These are phyloP conservation scores for Nettapus auritus DNA, from an alignment of 2,113 vertebrate genomes.

Conservation along the genomic window DNA sequence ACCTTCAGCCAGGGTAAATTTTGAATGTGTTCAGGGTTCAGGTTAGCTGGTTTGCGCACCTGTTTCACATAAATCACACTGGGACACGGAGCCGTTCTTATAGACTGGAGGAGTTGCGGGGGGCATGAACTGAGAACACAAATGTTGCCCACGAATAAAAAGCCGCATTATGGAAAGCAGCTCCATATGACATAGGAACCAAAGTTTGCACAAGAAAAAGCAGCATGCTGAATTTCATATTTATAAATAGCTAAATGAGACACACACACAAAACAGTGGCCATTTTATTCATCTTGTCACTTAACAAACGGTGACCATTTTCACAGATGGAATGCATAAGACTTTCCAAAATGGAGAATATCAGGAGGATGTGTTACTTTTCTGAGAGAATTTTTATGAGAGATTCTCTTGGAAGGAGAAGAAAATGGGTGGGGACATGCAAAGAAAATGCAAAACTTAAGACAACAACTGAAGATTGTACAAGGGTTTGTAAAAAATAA, in stretches of 20 bases:
- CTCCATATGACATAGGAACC: slow-evolving; percentile 46
- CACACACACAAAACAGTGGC: slow-evolving; percentile 53
- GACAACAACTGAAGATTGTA: not conserved
- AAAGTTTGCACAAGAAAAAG: slow-evolving; percentile 69
- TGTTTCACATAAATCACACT: not conserved
- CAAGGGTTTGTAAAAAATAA: slow-evolving; percentile 58
- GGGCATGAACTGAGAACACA: slow-evolving; percentile 7
- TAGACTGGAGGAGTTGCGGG: not conserved
- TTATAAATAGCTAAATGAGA: slow-evolving; percentile 63
- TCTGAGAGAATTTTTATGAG: slow-evolving; percentile 38
- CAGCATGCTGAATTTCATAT: slow-evolving; percentile 53
- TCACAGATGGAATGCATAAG: slow-evolving; percentile 57
- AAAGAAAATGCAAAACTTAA: slow-evolving; percentile 43
- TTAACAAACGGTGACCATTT: slow-evolving; percentile 56
- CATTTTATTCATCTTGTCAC: slow-evolving; percentile 68
- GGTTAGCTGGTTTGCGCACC: not conserved
- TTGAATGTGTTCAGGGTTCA: not conserved
- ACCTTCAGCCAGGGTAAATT: not conserved
- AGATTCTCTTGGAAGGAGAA: not conserved
- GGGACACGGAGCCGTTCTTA: not conserved
- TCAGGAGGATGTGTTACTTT: slow-evolving; percentile 62
- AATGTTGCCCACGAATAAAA: not conserved
- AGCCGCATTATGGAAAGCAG: not conserved
- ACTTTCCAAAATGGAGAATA: slow-evolving; percentile 26
- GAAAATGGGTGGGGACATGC: not conserved